Evolutionary conservation across 2,797 vertebrate species (phyloP).

Genomic region (Oreochromis mossambicus): DNA sequence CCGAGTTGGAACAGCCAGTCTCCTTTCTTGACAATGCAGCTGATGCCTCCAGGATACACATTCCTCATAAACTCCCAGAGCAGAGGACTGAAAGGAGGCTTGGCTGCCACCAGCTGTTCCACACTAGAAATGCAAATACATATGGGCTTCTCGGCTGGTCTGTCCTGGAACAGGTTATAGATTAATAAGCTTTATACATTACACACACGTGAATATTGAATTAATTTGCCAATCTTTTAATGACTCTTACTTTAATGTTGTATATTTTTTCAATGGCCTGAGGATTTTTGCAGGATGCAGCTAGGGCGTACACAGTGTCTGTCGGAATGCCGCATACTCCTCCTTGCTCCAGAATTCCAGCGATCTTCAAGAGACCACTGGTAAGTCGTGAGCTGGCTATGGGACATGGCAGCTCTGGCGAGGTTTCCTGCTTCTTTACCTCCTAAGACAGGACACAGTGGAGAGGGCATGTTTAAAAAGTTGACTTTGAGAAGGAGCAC

Average conservation of each 20-base stretch:
- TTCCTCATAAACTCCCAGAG: slow-evolving; percentile 91
- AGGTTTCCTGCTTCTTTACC: slow-evolving; percentile 35
- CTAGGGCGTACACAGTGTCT: slow-evolving; percentile 87
- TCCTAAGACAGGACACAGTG: slow-evolving; percentile 31
- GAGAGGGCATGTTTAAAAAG: not conserved
- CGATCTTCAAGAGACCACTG: slow-evolving; percentile 78
- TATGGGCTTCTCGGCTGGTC: slow-evolving; percentile 88
- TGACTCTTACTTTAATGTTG: slow-evolving; percentile 73
- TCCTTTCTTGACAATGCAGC: slow-evolving; percentile 88
- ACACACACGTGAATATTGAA: not conserved
- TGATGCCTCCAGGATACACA: slow-evolving; percentile 88
- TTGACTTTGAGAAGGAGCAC: not conserved
- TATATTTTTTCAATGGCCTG: slow-evolving; percentile 83
- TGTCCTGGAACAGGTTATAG: slow-evolving; percentile 70
- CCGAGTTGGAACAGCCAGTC: slow-evolving; percentile 85
- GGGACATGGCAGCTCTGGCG: slow-evolving; percentile 60
- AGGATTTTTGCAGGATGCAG: slow-evolving; percentile 87
- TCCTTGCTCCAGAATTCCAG: slow-evolving; percentile 73
- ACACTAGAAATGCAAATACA: slow-evolving; percentile 89
- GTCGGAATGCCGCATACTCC: slow-evolving; percentile 86
- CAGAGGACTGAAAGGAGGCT: slow-evolving; percentile 86
- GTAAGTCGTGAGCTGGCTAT: slow-evolving; percentile 75
- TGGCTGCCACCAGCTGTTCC: slow-evolving; percentile 81
- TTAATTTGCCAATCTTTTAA: not conserved
- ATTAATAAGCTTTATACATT: not conserved